Percentiles rank a stretch among this genome's conserved stretches.
phyloP scores from a whole-genome alignment of 2,888 invertebrate species.

The Tineola bisselliella region DNA sequence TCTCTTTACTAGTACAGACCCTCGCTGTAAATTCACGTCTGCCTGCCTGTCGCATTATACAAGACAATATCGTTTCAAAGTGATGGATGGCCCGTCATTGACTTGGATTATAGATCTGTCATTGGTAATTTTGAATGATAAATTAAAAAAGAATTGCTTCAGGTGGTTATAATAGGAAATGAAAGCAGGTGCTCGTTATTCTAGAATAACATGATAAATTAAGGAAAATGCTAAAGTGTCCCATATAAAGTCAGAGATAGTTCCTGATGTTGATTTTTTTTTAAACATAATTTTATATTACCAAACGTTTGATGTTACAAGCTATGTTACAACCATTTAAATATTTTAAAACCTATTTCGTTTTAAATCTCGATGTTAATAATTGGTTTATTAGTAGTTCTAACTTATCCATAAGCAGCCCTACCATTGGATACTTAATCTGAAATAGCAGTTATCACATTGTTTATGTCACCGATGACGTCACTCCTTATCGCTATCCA shows the following conservation, averaged over 20 bases:
- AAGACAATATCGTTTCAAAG: neutral
- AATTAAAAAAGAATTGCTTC: neutral
- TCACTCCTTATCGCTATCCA: slow-evolving; percentile 18
- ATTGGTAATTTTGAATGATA: slow-evolving; percentile 1
- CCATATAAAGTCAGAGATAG: neutral
- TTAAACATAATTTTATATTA: no score
- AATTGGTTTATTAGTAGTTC: neutral
- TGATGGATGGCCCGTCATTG: slow-evolving; percentile 9
- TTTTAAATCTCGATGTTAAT: neutral
- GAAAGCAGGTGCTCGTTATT: neutral
- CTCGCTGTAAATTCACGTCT: slow-evolving; percentile 19
- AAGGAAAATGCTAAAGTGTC: neutral
- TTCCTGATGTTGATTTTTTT: no score
- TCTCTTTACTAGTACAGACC: slow-evolving; percentile 15
- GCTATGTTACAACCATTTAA: no score
- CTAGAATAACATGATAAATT: neutral
- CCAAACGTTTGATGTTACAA: no score
- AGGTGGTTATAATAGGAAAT: neutral
- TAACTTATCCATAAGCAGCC: neutral
- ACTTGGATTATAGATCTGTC: slow-evolving; percentile 11
- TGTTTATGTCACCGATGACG: slow-evolving; percentile 17
- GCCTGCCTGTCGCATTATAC: slow-evolving; percentile 11
- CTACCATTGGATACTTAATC: neutral
- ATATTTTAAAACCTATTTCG: neutral
- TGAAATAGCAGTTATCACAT: neutral